Evolutionary conservation across 1,140 invertebrate genomes (phyloP).

Genomic region (Drosophila hydei): DNA sequence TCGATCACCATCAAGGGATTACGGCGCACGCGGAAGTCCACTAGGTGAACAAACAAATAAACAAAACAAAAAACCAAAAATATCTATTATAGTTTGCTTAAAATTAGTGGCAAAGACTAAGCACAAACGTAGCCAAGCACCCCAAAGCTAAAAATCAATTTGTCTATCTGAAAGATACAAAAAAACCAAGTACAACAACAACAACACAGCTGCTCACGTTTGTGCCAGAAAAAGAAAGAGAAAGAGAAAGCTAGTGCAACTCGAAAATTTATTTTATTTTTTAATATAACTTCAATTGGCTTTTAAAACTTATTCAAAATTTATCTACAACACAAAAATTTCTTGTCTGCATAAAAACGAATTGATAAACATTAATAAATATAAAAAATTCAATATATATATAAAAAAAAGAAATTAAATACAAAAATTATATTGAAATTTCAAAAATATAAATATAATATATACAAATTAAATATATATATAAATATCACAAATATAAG

Average conservation of each 20-base stretch:
- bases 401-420: no score
- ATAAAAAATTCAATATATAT: no score
- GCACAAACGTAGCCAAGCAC: constrained; percentile 66
- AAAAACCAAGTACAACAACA: constrained; percentile 3
- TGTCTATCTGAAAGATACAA: constrained; percentile 11
- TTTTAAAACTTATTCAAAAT: not conserved
- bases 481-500: no score
- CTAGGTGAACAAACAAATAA: constrained; percentile 78
- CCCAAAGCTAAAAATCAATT: not conserved
- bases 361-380: no score
- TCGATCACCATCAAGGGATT: constrained; percentile 91
- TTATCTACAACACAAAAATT: not conserved
- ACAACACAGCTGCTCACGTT: constrained; percentile 39
- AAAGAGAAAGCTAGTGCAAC: not conserved
- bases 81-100: constrained; percentile 4
- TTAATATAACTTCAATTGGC: not conserved
- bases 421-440: no score
- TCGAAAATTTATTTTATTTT: not conserved
- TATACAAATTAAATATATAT: no score
- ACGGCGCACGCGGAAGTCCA: constrained; percentile 87
- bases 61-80: constrained; percentile 12
- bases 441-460: no score
- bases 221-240: constrained; percentile 41
- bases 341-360: no score
- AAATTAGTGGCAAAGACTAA: constrained; percentile 11